Conservation (phyloP, 1,140 invertebrate genomes). For the Tetragonula clypearis region DNA sequence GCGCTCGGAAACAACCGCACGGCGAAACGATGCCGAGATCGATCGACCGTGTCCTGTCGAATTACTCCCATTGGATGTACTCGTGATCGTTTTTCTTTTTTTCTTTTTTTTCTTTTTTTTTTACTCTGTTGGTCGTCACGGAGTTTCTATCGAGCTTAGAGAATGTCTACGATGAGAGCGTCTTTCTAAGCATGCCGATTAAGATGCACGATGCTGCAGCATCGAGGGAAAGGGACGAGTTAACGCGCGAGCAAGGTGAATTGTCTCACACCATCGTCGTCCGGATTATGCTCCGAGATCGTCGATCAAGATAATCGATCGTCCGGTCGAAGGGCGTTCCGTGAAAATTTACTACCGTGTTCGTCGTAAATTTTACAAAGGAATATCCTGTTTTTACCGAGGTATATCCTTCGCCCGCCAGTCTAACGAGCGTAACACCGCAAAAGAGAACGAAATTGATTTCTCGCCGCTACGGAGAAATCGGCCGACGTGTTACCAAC, state of each 20-base stretch:
- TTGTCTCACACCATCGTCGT: conserved; percentile 10
- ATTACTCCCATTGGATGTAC: background rate
- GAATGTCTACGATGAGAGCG: background rate
- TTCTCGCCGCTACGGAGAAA: background rate
- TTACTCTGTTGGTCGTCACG: background rate
- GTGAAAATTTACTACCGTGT: background rate
- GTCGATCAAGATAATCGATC: conserved; percentile 30
- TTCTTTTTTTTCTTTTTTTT: no score
- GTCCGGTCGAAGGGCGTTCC: background rate
- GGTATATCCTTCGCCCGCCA: background rate
- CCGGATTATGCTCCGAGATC: background rate
- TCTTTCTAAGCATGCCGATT: conserved; percentile 3
- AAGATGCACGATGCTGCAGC: conserved; percentile 1
- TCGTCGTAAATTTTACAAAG: background rate
- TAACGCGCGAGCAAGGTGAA: background rate
- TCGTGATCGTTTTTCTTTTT: no score
- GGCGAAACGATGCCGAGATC: conserved; percentile 17
- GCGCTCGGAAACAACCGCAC: background rate
- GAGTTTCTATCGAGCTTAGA: background rate
- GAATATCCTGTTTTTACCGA: background rate
- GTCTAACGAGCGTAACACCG: background rate
- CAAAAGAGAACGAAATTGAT: background rate
- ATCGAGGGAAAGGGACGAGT: background rate
- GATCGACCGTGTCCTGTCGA: conserved; percentile 34
- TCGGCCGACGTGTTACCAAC: background rate